Evolutionary conservation across 2,888 invertebrate genomes (phyloP), one percentile per base, ranked within the genome.

Genomic region (Holacanthella duospinosa): DNA sequence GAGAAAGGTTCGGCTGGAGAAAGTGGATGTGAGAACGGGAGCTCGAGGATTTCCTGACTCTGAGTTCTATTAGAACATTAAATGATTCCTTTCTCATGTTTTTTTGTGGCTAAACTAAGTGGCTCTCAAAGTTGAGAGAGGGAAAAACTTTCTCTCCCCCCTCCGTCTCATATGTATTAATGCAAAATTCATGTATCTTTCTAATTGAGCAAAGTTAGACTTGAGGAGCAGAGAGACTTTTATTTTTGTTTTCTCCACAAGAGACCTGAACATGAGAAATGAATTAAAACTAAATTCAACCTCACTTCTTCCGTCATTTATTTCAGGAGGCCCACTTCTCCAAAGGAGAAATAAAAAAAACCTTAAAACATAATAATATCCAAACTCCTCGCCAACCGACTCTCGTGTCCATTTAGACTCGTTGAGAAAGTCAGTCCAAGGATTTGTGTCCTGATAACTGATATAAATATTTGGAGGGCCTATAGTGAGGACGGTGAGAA

Each of bases 151-250:
- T 68, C 55, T 4, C 4, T 21, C 36, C 59, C 48, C 60, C 64
- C 60, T 61, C 61, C 6, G 2, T n/a, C 44, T 43, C 12, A 21
- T 21, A 3, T 25, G 61, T 64, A 66, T 69, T 48, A 69, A 69
- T 69, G 69, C 68, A 66, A 69, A 68, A 64, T 67, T 65, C 68
- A 64, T 69, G 69, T 69, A 65, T 65, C 68, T 61, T 66, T 67
- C 53, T 64, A 63, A 61, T 66, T 55, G 53, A 48, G 48, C 16
- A 48, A 48, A 48, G 48, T 48, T 48, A 48, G 48, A 48, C 48
- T 48, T 21, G 36, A 16, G 36, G 16, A 36, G 36, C 9, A 36
- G 36, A 36, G 36, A 36, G 16, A 36, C 36, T 36, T n/a, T n/a
- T n/a, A 36, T 36, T 36, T 53, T 53, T 60, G 6, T 29, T 53